phyloP scores from a whole-genome alignment of 2,113 vertebrate genomes.

The Petrocephalus microphthalmus region DNA sequence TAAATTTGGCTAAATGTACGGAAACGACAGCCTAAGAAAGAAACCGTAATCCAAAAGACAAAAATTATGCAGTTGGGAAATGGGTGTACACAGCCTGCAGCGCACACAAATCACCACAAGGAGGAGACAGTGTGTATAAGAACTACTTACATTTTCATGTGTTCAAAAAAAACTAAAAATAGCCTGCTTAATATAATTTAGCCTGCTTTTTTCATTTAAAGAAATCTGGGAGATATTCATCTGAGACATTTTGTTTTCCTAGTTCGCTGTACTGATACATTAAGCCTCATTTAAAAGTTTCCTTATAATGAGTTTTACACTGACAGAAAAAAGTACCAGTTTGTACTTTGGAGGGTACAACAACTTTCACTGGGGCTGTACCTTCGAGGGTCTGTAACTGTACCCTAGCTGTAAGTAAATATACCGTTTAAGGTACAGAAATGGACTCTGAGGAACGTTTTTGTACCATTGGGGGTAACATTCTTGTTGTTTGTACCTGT shows the following conservation, averaged over 20 bases:
- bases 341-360: not conserved
- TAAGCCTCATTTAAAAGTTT: not conserved
- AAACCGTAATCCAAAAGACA: not conserved
- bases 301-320: not conserved
- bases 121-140: not conserved
- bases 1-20: not conserved
- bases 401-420: not conserved
- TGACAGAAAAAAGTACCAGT: not conserved
- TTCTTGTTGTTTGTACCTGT: not conserved
- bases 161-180: not conserved
- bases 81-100: not conserved
- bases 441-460: not conserved
- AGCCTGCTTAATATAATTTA: not conserved
- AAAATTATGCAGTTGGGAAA: not conserved
- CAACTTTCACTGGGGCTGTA: not conserved
- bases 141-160: not conserved
- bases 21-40: too few species aligned
- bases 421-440: not conserved
- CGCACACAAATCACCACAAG: not conserved
- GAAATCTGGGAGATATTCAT: not conserved
- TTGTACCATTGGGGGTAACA: not conserved
- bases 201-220: not conserved
- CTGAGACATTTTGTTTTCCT: not conserved
- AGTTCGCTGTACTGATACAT: not conserved
- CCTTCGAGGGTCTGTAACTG: not conserved